phyloP scores from a whole-genome alignment of 2,888 invertebrate genomes.

The Nomada ferruginata region DNA sequence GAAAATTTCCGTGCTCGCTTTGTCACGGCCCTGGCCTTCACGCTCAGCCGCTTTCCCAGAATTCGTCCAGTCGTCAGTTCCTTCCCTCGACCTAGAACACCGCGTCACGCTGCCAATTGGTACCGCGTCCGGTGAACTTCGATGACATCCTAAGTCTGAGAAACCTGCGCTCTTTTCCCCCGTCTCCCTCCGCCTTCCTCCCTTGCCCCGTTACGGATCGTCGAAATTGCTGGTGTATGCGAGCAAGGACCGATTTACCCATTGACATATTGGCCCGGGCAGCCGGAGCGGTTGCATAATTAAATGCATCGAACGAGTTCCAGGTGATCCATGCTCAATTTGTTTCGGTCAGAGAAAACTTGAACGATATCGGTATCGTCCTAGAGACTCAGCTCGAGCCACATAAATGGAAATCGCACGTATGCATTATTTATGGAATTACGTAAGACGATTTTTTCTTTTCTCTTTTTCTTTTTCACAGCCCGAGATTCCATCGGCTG shows the following conservation, averaged over 20 bases:
- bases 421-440: conserved; percentile 68
- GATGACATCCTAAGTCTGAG: no score
- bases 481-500: conserved; percentile 24
- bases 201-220: neutral
- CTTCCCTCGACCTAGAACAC: conserved; percentile 16
- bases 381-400: neutral
- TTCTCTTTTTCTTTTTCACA: conserved; percentile 27
- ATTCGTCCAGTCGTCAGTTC: conserved; percentile 44
- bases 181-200: neutral
- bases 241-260: neutral
- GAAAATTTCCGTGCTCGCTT: conserved; percentile 53
- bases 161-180: no score
- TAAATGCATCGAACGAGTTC: conserved; percentile 8
- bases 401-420: conserved; percentile 64
- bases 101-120: conserved; percentile 1
- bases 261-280: conserved; percentile 1
- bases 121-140: neutral
- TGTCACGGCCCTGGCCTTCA: conserved; percentile 55
- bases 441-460: conserved; percentile 58
- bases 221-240: conserved; percentile 30
- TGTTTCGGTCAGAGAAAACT: neutral
- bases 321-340: neutral
- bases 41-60: conserved; percentile 58
- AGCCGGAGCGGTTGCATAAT: conserved; percentile 21
- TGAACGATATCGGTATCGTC: neutral